Percentiles rank a stretch among this genome's conserved stretches.
Conservation (phyloP, 2,888 invertebrate species). For the Ellobium chinense region DNA sequence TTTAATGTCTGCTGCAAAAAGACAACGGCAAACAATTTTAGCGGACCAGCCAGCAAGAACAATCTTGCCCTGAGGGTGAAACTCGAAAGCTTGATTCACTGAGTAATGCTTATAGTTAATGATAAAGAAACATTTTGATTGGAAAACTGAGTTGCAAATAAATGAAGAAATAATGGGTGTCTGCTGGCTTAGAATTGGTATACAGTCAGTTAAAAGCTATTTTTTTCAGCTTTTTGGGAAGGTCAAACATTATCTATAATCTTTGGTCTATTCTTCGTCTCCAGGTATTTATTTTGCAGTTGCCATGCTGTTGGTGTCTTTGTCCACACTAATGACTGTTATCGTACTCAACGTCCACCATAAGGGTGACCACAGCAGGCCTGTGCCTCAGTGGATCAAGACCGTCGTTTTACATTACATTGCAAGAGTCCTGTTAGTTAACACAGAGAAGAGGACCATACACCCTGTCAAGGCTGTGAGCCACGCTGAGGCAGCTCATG, state of each 20-base stretch:
- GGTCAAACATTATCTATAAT: background rate
- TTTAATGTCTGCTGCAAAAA: too few relatives aligned
- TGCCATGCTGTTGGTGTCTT: conserved; percentile 41
- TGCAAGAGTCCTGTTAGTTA: conserved; percentile 16
- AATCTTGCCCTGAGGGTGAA: too few relatives aligned
- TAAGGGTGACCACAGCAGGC: conserved; percentile 24
- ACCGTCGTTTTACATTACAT: conserved; percentile 1
- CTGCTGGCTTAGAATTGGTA: too few relatives aligned
- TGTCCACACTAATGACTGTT: conserved; percentile 44
- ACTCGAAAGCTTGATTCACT: too few relatives aligned
- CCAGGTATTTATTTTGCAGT: conserved; percentile 44
- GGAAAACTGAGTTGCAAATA: too few relatives aligned
- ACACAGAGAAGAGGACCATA: background rate
- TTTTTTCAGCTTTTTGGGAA: background rate
- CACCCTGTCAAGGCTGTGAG: background rate
- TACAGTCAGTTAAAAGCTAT: too few relatives aligned
- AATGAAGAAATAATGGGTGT: too few relatives aligned
- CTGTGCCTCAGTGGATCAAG: conserved; percentile 37
- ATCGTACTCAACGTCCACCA: conserved; percentile 43
- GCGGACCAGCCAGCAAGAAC: too few relatives aligned
- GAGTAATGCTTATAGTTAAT: too few relatives aligned
- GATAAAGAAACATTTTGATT: too few relatives aligned
- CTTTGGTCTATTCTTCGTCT: background rate
- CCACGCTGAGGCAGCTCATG: background rate
- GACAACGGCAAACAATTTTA: too few relatives aligned